Evolutionary conservation across 2,797 vertebrate species (phyloP).

Genomic region (Sebastes melanostomus): DNA sequence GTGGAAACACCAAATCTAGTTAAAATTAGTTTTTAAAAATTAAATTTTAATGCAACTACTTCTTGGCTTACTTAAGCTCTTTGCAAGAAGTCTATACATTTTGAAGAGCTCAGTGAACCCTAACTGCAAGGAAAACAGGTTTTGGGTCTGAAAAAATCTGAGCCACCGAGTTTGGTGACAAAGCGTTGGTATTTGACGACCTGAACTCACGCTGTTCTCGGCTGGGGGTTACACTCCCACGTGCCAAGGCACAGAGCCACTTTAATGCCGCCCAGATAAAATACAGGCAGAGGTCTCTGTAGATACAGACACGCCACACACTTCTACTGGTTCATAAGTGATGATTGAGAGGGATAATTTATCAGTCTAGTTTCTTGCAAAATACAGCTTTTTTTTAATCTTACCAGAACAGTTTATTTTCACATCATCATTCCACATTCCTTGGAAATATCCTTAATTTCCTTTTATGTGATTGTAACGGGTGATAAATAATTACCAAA

Average conservation of each 20-base stretch:
- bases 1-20: neutral
- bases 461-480: neutral
- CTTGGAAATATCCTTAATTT: neutral
- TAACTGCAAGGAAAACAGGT: neutral
- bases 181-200: no score
- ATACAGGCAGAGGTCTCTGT: no score
- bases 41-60: no score
- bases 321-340: no score
- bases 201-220: no score
- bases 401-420: neutral
- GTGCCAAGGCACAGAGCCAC: no score
- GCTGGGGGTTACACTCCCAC: no score
- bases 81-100: neutral
- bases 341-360: no score
- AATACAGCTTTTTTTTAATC: neutral
- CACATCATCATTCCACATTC: neutral
- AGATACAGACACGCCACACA: no score
- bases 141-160: neutral
- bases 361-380: neutral
- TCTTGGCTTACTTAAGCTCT: neutral
- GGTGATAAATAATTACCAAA: neutral
- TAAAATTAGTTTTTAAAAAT: neutral
- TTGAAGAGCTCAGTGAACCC: neutral
- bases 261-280: accelerated
- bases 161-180: no score